A percentile compares a stretch with the other conserved stretches of the same genome.
Evolutionary conservation across 2,797 vertebrate genomes (phyloP).

Genomic region (Sylvia borin): DNA sequence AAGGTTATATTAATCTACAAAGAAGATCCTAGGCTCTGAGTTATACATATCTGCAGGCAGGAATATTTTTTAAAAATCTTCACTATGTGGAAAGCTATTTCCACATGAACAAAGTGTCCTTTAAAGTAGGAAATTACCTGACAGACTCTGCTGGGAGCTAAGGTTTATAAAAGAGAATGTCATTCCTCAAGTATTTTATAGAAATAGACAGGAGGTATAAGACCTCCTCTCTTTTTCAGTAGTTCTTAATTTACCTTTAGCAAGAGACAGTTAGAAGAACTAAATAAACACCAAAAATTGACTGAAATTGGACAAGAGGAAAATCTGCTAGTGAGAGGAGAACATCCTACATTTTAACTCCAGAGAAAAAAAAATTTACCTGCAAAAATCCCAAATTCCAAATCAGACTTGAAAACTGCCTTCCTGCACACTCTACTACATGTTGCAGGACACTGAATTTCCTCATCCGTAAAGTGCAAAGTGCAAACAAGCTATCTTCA

Average conservation of each 20-base stretch:
- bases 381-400: not conserved
- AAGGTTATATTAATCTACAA: constrained; percentile 51
- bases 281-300: not conserved
- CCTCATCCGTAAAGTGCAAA: not conserved
- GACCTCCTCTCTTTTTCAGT: not conserved
- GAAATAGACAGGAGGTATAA: not conserved
- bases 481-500: not conserved
- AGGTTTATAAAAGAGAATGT: constrained; percentile 28
- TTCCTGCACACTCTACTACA: not conserved
- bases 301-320: not conserved
- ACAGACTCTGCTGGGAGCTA: not conserved
- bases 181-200: not conserved
- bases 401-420: not conserved
- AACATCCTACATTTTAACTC: not conserved
- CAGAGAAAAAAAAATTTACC: not conserved
- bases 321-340: not conserved
- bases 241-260: constrained; percentile 19
- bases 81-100: not conserved
- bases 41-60: constrained; percentile 29
- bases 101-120: not conserved
- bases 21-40: not conserved
- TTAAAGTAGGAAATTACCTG: constrained; percentile 22
- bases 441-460: not conserved
- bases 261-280: not conserved
- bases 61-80: not conserved